phyloP scores from a whole-genome alignment of 2,797 vertebrate genomes.

The Rhodeus uyekii region DNA sequence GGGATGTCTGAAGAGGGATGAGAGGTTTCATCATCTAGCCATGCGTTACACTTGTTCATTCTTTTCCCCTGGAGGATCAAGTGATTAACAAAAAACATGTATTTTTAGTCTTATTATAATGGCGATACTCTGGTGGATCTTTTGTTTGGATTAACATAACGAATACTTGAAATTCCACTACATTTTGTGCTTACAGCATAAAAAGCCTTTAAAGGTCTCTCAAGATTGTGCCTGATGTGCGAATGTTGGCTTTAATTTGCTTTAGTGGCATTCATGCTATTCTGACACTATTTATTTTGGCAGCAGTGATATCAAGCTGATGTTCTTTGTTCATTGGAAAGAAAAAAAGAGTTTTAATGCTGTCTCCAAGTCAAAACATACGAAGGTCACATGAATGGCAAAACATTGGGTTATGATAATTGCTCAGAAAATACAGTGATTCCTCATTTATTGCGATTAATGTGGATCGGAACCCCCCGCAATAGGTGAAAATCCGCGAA shows the following conservation, averaged over 20 bases:
- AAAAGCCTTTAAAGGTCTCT: background rate
- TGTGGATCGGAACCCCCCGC: no score
- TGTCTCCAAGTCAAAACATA: background rate
- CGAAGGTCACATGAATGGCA: background rate
- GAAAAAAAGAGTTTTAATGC: background rate
- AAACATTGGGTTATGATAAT: background rate
- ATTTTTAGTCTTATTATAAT: slow-evolving; percentile 19
- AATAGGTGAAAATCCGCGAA: no score
- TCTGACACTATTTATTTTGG: background rate
- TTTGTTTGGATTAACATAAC: background rate
- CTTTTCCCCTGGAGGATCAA: background rate
- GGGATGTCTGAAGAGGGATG: slow-evolving; percentile 48
- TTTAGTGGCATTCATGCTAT: background rate
- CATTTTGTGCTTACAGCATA: background rate
- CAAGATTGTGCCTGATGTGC: background rate
- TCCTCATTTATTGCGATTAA: no score
- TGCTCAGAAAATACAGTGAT: no score
- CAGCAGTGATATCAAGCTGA: background rate
- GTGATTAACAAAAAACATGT: background rate
- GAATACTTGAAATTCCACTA: background rate
- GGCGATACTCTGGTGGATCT: background rate
- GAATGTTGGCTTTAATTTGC: slow-evolving; percentile 1
- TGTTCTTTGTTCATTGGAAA: background rate
- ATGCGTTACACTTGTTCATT: slow-evolving; percentile 6
- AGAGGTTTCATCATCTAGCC: slow-evolving; percentile 25